Base-by-base conservation (phyloP, 2,888 invertebrate genomes). In the Heliconius sara region DNA sequence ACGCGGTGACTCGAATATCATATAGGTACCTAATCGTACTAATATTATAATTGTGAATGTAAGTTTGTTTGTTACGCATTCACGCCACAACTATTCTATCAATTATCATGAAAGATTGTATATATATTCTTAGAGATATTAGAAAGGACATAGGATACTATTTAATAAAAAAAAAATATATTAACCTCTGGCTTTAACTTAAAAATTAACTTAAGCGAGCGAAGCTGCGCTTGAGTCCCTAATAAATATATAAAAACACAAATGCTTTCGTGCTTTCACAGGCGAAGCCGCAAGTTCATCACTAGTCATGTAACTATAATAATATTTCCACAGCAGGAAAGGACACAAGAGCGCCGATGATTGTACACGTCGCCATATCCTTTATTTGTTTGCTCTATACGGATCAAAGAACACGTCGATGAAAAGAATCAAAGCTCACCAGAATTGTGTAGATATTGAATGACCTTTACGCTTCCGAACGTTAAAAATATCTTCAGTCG, bases 401-500 rank as follows among this genome's bases (percentile, higher is more conserved):
- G 91, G 90, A 91, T 94, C 93, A 92, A 93, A 92, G 91, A 83
- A 84, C 71, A 63, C 67, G 77, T 78, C 79, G 76, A 60, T 70
- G 70, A 82, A 82, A 80, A 88, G 70, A 89, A 88, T 91, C 90
- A 91, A 92, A 91, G 89, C 81, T n/a, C 76, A 78, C 87, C 88
- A 86, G 86, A 88, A 86, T 85, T 81, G 85, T 86, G 88, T 89
- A 87, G 90, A 91, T 91, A 91, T 92, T 86, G 88, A 88, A 88
- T 91, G 85, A 86, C 85, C 84, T 86, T 85, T 84, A 84, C 83
- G 83, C 84, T 81, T 78, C 78, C 83, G 77, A 81, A 80, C 74
- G 85, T 84, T 89, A 89, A 89, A 93, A 93, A 93, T 93, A 93
- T 87, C 89, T 86, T 85, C 85, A 85, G 81, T 88, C 86, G 93